These are phyloP conservation scores for Unio delphinus DNA, from an alignment of 2,888 invertebrate species.

Conservation along the genomic window DNA sequence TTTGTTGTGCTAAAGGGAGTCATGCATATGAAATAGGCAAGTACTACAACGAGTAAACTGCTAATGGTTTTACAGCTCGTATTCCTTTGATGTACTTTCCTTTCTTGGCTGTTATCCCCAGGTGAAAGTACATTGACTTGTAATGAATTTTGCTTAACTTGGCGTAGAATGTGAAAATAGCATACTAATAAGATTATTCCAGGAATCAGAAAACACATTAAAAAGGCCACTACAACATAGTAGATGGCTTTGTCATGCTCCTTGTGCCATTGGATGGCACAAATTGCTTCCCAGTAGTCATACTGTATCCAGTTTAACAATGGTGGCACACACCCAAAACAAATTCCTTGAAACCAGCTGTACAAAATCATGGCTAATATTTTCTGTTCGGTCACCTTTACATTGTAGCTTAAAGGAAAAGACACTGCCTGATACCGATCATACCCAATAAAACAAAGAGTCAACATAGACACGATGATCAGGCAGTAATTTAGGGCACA, in stretches of 20 bases:
- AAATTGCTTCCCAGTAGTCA: slow-evolving; percentile 69
- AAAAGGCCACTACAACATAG: slow-evolving; percentile 63
- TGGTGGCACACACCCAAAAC: slow-evolving; percentile 57
- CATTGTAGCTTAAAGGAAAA: slow-evolving; percentile 57
- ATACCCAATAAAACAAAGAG: slow-evolving; percentile 66
- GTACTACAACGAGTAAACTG: slow-evolving; percentile 64
- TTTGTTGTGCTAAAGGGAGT: slow-evolving; percentile 70
- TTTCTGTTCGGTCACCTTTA: slow-evolving; percentile 35
- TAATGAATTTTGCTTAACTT: slow-evolving; percentile 27
- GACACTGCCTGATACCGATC: slow-evolving; percentile 66
- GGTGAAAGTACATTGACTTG: slow-evolving; percentile 1
- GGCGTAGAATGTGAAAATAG: slow-evolving; percentile 50
- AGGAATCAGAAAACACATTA: slow-evolving; percentile 62
- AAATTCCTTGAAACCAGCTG: slow-evolving; percentile 64
- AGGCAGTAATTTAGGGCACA: slow-evolving; percentile 67
- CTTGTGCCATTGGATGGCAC: slow-evolving; percentile 66
- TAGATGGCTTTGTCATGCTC: slow-evolving; percentile 42
- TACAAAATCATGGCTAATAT: slow-evolving; percentile 46
- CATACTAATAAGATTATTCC: slow-evolving; percentile 53
- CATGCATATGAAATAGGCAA: slow-evolving; percentile 67
- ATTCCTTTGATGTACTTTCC: slow-evolving; percentile 4
- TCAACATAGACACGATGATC: slow-evolving; percentile 70
- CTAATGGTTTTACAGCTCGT: slow-evolving; percentile 28
- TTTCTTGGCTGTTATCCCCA: neutral
- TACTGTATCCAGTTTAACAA: slow-evolving; percentile 61